These are phyloP conservation scores for Drosophila kanapiae DNA, from an alignment of 1,140 invertebrate species.

Conservation along the genomic window DNA sequence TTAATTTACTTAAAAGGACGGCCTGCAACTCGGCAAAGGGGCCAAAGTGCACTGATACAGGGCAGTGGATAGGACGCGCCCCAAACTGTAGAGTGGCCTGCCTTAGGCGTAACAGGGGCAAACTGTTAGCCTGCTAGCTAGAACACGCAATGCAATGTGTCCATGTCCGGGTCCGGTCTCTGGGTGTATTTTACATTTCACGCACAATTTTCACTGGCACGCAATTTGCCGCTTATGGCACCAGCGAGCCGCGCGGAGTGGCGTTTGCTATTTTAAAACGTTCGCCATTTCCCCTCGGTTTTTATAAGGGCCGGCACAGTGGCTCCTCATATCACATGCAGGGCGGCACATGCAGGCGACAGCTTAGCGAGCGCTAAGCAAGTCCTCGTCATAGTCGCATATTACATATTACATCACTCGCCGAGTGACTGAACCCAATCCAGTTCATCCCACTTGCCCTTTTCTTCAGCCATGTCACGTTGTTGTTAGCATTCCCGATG, in stretches of 20 bases:
- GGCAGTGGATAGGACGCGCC: conserved; percentile 40
- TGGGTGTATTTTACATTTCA: conserved; percentile 80
- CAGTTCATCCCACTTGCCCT: conserved; percentile 55
- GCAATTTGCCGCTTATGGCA: conserved; percentile 76
- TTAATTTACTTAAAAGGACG: conserved; percentile 84
- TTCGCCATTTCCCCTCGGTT: not conserved
- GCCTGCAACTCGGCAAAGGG: conserved; percentile 34
- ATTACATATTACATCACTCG: conserved; percentile 82
- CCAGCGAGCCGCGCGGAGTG: conserved; percentile 29
- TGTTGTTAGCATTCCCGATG: conserved; percentile 74
- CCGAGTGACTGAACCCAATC: conserved; percentile 65
- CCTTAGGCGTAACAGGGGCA: conserved; percentile 48
- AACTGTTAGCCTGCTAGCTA: not conserved
- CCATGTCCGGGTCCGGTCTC: conserved; percentile 18
- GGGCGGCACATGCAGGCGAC: conserved; percentile 74
- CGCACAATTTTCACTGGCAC: conserved; percentile 82
- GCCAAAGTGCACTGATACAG: conserved; percentile 47
- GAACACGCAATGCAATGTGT: conserved; percentile 66
- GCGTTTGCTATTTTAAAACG: conserved; percentile 64
- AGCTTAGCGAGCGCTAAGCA: conserved; percentile 76
- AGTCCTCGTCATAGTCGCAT: conserved; percentile 71
- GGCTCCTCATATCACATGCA: conserved; percentile 73
- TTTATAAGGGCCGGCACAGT: conserved; percentile 4
- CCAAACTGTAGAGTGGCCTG: conserved; percentile 38
- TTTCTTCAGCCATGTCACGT: conserved; percentile 77